Evolutionary conservation across 2,888 invertebrate species (phyloP).

Genomic region (Lydus trimaculatus): DNA sequence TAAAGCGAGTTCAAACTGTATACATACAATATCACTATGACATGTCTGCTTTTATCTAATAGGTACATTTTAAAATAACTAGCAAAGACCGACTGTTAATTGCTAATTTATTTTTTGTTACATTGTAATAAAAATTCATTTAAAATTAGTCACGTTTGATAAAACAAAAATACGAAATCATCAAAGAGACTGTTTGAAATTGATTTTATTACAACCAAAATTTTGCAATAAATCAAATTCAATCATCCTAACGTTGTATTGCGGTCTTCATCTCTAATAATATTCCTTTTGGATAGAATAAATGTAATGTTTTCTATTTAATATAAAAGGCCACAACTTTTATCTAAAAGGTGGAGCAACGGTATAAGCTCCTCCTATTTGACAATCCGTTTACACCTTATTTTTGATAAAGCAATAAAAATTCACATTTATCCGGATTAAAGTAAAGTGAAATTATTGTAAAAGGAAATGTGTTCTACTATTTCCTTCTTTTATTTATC

Average conservation of each 20-base stretch:
- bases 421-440: neutral
- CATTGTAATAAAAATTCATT: slow-evolving; percentile 41
- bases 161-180: neutral
- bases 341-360: neutral
- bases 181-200: neutral
- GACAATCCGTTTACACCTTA: neutral
- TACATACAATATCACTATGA: neutral
- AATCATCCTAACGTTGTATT: neutral
- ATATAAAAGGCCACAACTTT: neutral
- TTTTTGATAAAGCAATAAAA: slow-evolving; percentile 14
- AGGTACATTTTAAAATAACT: neutral
- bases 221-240: neutral
- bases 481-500: too few relatives aligned
- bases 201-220: neutral
- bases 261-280: too few relatives aligned
- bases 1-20: neutral
- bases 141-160: slow-evolving; percentile 39
- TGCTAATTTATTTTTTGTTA: neutral
- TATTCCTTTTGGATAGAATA: too few relatives aligned
- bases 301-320: neutral
- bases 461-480: neutral
- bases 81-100: neutral
- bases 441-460: neutral
- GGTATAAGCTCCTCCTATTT: neutral
- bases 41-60: neutral